Conservation (phyloP, 1,140 invertebrate species). For the Drosophila ficusphila region DNA sequence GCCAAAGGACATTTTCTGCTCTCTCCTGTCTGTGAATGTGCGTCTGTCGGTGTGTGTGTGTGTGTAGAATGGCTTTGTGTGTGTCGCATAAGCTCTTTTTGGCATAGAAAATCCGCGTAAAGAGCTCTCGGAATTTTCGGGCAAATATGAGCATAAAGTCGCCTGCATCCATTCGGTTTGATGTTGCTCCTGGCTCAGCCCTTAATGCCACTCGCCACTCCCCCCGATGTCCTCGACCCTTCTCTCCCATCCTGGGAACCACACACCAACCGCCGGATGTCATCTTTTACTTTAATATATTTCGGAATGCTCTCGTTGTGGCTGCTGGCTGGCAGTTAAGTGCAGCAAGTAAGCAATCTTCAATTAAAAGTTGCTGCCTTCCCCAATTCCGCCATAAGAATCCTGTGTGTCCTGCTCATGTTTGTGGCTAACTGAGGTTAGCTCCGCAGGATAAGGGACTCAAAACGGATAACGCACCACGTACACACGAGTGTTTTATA, state of each 20-base stretch:
- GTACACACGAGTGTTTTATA: conserved; percentile 60
- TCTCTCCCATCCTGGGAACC: conserved; percentile 4
- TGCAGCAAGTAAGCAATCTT: conserved; percentile 67
- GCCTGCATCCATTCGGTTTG: conserved; percentile 61
- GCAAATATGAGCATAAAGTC: conserved; percentile 73
- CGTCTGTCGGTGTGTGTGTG: neutral
- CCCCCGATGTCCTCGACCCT: conserved; percentile 1
- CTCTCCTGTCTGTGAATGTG: conserved; percentile 7
- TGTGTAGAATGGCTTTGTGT: conserved; percentile 25
- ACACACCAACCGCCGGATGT: conserved; percentile 47
- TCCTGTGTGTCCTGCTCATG: conserved; percentile 20
- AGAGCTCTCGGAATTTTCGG: conserved; percentile 65
- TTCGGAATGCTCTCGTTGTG: conserved; percentile 39
- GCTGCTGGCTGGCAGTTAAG: conserved; percentile 29
- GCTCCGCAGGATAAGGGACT: neutral
- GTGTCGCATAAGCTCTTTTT: conserved; percentile 48
- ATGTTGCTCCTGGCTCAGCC: conserved; percentile 53
- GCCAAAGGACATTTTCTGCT: conserved; percentile 60
- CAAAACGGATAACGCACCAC: neutral
- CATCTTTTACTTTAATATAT: conserved; percentile 72
- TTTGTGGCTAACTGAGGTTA: conserved; percentile 23
- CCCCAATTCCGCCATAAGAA: neutral
- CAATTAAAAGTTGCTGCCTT: conserved; percentile 73
- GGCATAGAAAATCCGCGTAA: conserved; percentile 57
- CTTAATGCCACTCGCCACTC: conserved; percentile 30